These are phyloP conservation scores for Metridium senile DNA, from an alignment of 92 coral and sea anemone species.

Conservation along the genomic window DNA sequence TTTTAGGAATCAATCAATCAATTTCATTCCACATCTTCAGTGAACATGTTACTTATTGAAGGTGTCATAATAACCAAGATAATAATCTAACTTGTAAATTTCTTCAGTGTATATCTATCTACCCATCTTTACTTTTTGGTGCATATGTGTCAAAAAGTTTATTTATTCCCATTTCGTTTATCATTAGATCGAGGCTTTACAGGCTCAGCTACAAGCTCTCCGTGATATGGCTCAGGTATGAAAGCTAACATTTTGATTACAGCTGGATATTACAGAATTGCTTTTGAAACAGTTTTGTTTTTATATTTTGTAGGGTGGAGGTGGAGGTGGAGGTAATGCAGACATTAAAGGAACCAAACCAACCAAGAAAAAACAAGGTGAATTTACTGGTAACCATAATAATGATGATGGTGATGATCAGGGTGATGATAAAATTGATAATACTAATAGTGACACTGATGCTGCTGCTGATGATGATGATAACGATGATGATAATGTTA, in stretches of 20 bases:
- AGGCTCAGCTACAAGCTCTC: constrained; percentile 95
- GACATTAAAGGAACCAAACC: constrained; percentile 9
- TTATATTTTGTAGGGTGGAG: background rate
- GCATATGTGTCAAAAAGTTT: too few species aligned
- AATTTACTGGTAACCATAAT: background rate
- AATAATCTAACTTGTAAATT: too few species aligned
- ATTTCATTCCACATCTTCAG: too few species aligned
- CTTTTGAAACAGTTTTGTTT: background rate
- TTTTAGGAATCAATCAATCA: too few species aligned
- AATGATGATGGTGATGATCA: background rate
- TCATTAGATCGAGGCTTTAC: constrained; percentile 85
- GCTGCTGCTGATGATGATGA: background rate
- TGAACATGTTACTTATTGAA: too few species aligned
- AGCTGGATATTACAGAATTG: background rate
- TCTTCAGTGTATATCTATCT: too few species aligned
- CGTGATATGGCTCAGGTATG: constrained; percentile 89
- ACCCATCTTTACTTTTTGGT: too few species aligned
- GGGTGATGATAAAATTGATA: background rate
- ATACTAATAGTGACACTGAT: background rate
- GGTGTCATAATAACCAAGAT: too few species aligned
- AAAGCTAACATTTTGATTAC: background rate
- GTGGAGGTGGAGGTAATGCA: constrained; percentile 7
- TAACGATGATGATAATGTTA: background rate
- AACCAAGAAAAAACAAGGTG: constrained; percentile 45
- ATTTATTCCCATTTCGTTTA: background rate